Base-by-base conservation (phyloP, 2,888 invertebrate species). In the Caenorhabditis macrosperma region DNA sequence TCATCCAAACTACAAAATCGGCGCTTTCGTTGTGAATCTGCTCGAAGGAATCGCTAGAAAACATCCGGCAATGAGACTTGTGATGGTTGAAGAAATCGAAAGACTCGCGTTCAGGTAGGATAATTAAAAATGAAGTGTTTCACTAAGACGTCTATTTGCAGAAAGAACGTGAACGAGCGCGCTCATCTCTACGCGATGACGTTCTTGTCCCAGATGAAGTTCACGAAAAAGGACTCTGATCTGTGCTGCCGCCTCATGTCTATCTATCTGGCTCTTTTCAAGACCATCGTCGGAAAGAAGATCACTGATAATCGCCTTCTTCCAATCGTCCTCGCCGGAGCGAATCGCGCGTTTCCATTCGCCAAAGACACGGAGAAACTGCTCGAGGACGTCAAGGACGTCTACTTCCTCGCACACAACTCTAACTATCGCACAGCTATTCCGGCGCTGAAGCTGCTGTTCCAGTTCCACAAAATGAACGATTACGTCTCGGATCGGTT, bases 211-310 rank as follows among this genome's bases (percentile, higher is more conserved):
- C 95, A 96, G 91, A 94, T 96, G 90, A 93, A 94, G 80, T 92
- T 96, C 44, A 48, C 78, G 30, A 82, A 79, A 9, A 93, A 82
- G 3, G 87, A 88, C 41, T 44, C 64, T 7, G 79, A 79, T n/a
- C 61, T 80, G 20, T 48, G 97, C 0, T 94, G 94, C 85, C 94
- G 94, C 86, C 92, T 99, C 35, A 95, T 99, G 52, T 93, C 94
- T 82, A 94, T 98, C 60, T 99, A 98, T 91, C 96, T 99, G 91
- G 94, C 95, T 0, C 95, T 98, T 91, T 99, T 99, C 92, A 96
- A 96, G 59, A 85, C 83, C 0, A 74, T 90, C 15, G 94, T 96
- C 10, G 75, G 81, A 7, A 82, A 81, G 5, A 95, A 96, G 90
- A 94, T 95, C 79, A 93, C 95, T 0, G 94, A 95, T 88, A 94